These are phyloP conservation scores for Neoitamus cyanurus DNA, from an alignment of 2,888 invertebrate genomes.

Conservation along the genomic window DNA sequence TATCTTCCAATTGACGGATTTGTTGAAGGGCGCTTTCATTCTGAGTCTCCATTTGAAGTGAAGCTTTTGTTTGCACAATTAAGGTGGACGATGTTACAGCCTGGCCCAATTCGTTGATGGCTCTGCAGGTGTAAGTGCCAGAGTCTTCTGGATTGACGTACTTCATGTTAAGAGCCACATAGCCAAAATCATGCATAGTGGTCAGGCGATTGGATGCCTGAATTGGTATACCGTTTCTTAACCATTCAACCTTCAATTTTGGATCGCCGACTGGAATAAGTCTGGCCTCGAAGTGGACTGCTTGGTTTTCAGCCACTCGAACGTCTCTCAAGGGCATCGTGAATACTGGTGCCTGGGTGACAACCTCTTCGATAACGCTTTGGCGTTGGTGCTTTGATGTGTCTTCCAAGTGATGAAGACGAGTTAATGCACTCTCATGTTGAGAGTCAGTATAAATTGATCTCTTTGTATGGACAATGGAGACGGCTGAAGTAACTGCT, in stretches of 20 bases:
- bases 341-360: conserved; percentile 91
- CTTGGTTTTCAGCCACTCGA: conserved; percentile 88
- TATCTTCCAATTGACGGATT: conserved; percentile 86
- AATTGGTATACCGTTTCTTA: conserved; percentile 90
- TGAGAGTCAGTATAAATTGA: conserved; percentile 89
- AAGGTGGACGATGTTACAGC: conserved; percentile 94
- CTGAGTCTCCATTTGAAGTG: conserved; percentile 87
- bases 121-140: conserved; percentile 95
- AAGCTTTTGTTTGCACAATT: conserved; percentile 86
- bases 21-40: conserved; percentile 90
- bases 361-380: conserved; percentile 79
- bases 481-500: conserved; percentile 90
- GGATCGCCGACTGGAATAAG: conserved; percentile 95
- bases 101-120: conserved; percentile 91
- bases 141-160: conserved; percentile 96
- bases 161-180: conserved; percentile 94
- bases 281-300: conserved; percentile 93
- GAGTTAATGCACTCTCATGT: conserved; percentile 85
- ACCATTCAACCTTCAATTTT: conserved; percentile 92
- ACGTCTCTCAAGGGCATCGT: conserved; percentile 91
- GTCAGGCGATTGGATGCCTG: conserved; percentile 91
- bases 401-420: conserved; percentile 85
- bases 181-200: conserved; percentile 98
- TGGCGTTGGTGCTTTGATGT: conserved; percentile 79
- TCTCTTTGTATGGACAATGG: conserved; percentile 84